phyloP scores from a whole-genome alignment of 2,888 invertebrate species.

The Andricus quercusramuli region DNA sequence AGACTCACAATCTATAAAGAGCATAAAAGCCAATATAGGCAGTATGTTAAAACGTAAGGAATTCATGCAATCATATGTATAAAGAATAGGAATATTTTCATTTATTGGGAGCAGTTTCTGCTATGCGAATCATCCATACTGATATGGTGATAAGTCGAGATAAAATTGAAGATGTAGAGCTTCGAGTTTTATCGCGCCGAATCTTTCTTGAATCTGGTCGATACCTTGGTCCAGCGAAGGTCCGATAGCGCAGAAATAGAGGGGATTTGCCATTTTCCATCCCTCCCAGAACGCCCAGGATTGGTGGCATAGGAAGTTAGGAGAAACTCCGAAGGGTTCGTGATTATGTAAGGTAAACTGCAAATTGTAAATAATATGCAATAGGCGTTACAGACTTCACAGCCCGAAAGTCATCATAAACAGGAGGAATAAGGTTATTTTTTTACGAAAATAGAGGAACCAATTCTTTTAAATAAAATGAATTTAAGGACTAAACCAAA shows the following conservation, averaged over 20 bases:
- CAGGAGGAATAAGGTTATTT: too few relatives aligned
- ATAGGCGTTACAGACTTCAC: background rate
- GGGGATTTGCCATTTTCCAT: conserved; percentile 22
- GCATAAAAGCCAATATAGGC: background rate
- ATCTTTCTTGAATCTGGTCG: conserved; percentile 30
- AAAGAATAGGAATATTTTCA: conserved; percentile 15
- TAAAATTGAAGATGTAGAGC: conserved; percentile 23
- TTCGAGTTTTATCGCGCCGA: conserved; percentile 28
- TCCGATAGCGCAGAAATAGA: conserved; percentile 30
- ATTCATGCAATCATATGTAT: background rate
- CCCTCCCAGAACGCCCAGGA: conserved; percentile 15
- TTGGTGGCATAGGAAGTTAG: conserved; percentile 7
- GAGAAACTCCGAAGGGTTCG: background rate
- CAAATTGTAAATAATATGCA: background rate
- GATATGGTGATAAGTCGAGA: conserved; percentile 35
- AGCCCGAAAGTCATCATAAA: too few relatives aligned
- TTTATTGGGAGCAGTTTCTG: background rate
- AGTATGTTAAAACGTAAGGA: background rate
- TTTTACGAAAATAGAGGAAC: too few relatives aligned
- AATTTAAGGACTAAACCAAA: too few relatives aligned
- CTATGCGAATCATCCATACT: conserved; percentile 30
- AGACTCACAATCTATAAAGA: too few relatives aligned
- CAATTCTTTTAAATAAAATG: too few relatives aligned
- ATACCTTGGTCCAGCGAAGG: conserved; percentile 36
- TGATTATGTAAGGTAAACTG: background rate